Percentiles rank a stretch among this genome's conserved stretches.
phyloP scores from a whole-genome alignment of 2,888 invertebrate genomes.

The Ferdinandea cuprea region DNA sequence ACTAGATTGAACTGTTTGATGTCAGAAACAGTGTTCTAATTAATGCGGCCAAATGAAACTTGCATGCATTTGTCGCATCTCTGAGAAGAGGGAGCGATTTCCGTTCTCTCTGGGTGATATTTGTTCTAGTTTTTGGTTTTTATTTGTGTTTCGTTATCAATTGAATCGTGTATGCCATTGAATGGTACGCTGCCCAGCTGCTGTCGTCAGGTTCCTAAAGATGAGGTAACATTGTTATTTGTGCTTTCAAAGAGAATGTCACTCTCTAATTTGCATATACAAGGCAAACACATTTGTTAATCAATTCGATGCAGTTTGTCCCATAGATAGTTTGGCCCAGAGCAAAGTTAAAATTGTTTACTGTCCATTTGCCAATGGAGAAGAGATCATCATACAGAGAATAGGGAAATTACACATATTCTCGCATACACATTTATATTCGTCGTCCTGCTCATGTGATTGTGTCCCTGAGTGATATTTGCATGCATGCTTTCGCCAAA shows the following conservation, averaged over 20 bases:
- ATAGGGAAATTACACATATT: not conserved
- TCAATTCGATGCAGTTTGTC: slow-evolving; percentile 50
- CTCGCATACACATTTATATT: not conserved
- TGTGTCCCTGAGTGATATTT: slow-evolving; percentile 24
- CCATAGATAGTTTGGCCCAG: not conserved
- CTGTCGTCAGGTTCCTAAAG: not conserved
- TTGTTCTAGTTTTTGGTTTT: not conserved
- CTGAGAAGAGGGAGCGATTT: no score
- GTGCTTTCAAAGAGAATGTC: slow-evolving; percentile 15
- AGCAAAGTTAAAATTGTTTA: slow-evolving; percentile 28
- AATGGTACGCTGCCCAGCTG: not conserved
- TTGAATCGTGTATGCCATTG: slow-evolving; percentile 5
- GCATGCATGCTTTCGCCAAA: slow-evolving; percentile 18
- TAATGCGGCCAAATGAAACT: no score
- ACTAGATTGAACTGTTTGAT: no score
- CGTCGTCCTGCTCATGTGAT: no score
- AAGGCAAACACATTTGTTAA: slow-evolving; percentile 61
- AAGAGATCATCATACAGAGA: slow-evolving; percentile 29
- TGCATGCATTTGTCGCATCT: no score
- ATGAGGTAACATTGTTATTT: slow-evolving; percentile 14
- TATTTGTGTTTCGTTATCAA: not conserved
- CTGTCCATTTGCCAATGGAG: slow-evolving; percentile 23
- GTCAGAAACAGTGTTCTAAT: no score
- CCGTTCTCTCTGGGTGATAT: not conserved
- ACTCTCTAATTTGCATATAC: slow-evolving; percentile 51